Conservation (phyloP, 2,797 vertebrate genomes). For the Melanotaenia pygmaea region DNA sequence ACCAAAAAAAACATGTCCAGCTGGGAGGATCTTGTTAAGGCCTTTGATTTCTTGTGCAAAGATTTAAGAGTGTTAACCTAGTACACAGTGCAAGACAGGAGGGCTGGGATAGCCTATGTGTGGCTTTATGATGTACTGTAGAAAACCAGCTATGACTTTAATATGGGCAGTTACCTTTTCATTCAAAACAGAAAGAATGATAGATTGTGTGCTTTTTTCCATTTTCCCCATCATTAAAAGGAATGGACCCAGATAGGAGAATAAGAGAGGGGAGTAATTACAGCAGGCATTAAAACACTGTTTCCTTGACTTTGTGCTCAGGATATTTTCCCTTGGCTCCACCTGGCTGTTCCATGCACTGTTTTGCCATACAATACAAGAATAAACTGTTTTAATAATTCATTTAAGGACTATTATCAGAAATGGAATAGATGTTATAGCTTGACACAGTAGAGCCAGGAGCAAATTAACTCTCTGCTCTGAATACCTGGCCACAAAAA, state of each 20-base stretch:
- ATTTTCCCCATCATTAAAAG: constrained; percentile 65
- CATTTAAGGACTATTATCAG: constrained; percentile 70
- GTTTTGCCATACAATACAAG: constrained; percentile 42
- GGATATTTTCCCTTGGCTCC: constrained; percentile 68
- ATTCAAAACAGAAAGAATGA: constrained; percentile 59
- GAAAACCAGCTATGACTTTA: constrained; percentile 74
- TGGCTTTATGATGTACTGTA: constrained; percentile 61
- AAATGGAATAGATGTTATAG: constrained; percentile 58
- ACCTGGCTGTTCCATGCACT: constrained; percentile 49
- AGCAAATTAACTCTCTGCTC: constrained; percentile 52
- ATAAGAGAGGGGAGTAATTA: constrained; percentile 69
- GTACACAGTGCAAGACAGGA: constrained; percentile 55
- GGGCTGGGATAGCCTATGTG: constrained; percentile 67
- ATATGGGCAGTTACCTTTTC: constrained; percentile 68
- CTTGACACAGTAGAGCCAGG: constrained; percentile 46
- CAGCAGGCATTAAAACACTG: constrained; percentile 61
- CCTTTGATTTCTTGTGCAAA: constrained; percentile 64
- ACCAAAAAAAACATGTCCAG: constrained; percentile 67
- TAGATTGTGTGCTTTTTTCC: constrained; percentile 52
- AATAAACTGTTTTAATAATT: constrained; percentile 66
- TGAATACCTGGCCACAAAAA: constrained; percentile 65
- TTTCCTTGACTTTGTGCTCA: constrained; percentile 72
- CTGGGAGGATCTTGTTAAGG: constrained; percentile 64
- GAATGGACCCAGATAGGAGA: constrained; percentile 52
- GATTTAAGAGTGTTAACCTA: constrained; percentile 62